A percentile compares a stretch with the other conserved stretches of the same genome.
These are phyloP conservation scores for Varanus komodoensis DNA, from an alignment of 2,113 vertebrate species.

Conservation along the genomic window DNA sequence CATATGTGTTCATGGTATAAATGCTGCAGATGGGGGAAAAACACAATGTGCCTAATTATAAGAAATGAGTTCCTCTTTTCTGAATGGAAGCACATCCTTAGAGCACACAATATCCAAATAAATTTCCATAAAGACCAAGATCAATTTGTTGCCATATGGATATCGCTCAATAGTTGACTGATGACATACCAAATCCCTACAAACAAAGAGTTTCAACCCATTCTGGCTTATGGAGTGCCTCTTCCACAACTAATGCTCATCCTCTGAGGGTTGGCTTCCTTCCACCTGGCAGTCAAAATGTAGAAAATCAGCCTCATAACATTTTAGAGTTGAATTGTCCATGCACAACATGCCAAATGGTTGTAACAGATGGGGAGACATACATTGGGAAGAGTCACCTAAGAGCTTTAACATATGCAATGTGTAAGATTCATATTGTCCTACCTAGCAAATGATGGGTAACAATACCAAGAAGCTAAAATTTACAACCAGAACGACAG, in stretches of 20 bases:
- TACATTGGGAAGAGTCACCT: slow-evolving; percentile 73
- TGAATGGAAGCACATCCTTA: background rate
- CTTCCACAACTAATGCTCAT: slow-evolving; percentile 23
- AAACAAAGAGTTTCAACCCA: slow-evolving; percentile 51
- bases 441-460: slow-evolving; percentile 55
- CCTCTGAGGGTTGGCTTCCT: slow-evolving; percentile 69
- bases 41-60: background rate
- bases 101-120: slow-evolving; percentile 7
- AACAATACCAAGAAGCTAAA: background rate
- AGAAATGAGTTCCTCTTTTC: background rate
- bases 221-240: slow-evolving; percentile 57
- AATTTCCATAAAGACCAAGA: slow-evolving; percentile 59
- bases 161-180: slow-evolving; percentile 39
- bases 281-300: slow-evolving; percentile 71
- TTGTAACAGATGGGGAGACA: slow-evolving; percentile 72
- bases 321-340: slow-evolving; percentile 71
- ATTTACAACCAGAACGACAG: background rate
- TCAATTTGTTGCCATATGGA: slow-evolving; percentile 49
- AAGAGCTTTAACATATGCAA: slow-evolving; percentile 73
- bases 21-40: background rate
- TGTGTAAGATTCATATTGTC: slow-evolving; percentile 59
- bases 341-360: slow-evolving; percentile 68
- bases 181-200: slow-evolving; percentile 33
- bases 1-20: rapidly evolving
- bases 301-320: slow-evolving; percentile 66